Evolutionary conservation across 2,113 vertebrate species (phyloP), one percentile per base, ranked within the genome.

Genomic region (Mola mola): DNA sequence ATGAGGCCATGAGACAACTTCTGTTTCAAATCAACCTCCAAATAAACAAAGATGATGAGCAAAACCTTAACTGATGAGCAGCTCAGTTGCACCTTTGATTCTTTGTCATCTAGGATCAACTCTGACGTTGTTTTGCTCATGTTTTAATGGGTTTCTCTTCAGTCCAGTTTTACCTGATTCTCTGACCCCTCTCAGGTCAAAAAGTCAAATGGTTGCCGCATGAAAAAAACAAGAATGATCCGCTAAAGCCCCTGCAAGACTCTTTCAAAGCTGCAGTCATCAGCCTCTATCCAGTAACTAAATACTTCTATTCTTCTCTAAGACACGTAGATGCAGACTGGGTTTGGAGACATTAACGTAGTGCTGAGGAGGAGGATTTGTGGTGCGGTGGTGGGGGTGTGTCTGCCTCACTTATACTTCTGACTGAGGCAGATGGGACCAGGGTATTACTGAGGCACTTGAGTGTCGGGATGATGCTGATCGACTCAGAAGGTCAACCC

Each of bases 401-500:
- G 7, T 31, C 15, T 53, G 43, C 31, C 48, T 62, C 53, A 57
- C 57, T 22, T 66, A 12, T 5, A 40, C 67, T 67, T 48, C 57
- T 52, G 55, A 50, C 48, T 60, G 49, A 79, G 55, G 53, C 66
- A 74, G 85, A 76, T 69, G 69, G 79, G 80, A 59, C 51, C 37
- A n/a, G 53, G 62, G 83, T 66, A 83, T 86, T 81, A 79, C 57
- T 20, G 71, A 34, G 44, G 63, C 75, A 81, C 81, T 86, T 86
- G 80, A 89, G 82, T 50, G 42, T n/a, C 66, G 65, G 41, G 19
- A 72, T 64, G 78, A 80, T 69, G 81, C 72, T 84, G 81, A 86
- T 86, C 86, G 81, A 49, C 37, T 59, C 56, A 86, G 86, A 87
- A 87, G 84, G 83, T 78, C 65, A 88, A 83, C 78, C 72, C 47